A percentile compares a stretch with the other conserved stretches of the same genome.
Evolutionary conservation across 2,113 vertebrate genomes (phyloP).

Genomic region (Syngnathus scovelli): DNA sequence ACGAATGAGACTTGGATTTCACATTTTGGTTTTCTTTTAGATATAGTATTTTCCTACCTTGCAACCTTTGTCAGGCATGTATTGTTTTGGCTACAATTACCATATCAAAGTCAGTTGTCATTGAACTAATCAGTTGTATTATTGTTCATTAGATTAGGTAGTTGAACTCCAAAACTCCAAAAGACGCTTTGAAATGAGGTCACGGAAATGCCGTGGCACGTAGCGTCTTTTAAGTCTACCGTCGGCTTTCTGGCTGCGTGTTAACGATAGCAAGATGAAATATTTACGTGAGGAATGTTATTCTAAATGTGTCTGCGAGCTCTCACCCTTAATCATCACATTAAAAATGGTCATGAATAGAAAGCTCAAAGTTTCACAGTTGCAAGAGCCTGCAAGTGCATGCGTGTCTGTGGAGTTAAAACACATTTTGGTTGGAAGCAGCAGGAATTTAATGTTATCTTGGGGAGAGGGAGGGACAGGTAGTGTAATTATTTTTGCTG

Average conservation of each 20-base stretch:
- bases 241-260: conserved; percentile 53
- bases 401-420: conserved; percentile 14
- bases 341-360: conserved; percentile 18
- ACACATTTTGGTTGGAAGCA: conserved; percentile 36
- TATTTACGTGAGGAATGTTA: conserved; percentile 51
- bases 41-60: too few relatives aligned
- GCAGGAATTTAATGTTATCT: conserved; percentile 42
- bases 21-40: background rate
- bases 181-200: conserved; percentile 48
- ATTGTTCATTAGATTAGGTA: conserved; percentile 25
- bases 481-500: conserved; percentile 66
- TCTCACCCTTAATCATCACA: conserved; percentile 5
- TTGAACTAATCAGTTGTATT: conserved; percentile 39
- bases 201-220: conserved; percentile 48
- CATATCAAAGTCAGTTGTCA: conserved; percentile 43
- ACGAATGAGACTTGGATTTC: too few relatives aligned
- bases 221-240: conserved; percentile 47
- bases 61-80: too few relatives aligned
- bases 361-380: too few relatives aligned
- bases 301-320: conserved; percentile 17
- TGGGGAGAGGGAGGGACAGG: conserved; percentile 25
- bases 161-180: conserved; percentile 36
- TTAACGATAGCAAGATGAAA: conserved; percentile 69
- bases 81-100: conserved; percentile 10
- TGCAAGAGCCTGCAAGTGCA: background rate